These are phyloP conservation scores for Xyrichtys novacula DNA, from an alignment of 2,797 vertebrate species.

Conservation along the genomic window DNA sequence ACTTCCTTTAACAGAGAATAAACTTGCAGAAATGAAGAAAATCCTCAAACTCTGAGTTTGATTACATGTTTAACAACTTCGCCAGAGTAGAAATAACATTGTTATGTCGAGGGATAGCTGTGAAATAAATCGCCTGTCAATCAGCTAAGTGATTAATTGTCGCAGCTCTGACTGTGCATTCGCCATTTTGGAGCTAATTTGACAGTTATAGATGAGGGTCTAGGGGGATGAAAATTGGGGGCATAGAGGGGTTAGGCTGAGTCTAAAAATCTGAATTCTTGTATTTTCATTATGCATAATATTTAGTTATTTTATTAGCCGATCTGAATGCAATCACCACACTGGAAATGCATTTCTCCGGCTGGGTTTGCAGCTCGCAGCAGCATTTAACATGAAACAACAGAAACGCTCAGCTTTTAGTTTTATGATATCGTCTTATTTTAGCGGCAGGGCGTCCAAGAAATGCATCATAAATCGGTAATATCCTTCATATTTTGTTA, in stretches of 20 bases:
- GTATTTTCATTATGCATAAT: background rate
- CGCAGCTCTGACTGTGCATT: background rate
- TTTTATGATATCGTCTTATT: background rate
- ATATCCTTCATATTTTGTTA: constrained; percentile 3
- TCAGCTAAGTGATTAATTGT: constrained; percentile 4
- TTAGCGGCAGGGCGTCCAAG: background rate
- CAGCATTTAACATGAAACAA: background rate
- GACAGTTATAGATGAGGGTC: background rate
- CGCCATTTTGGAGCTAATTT: background rate
- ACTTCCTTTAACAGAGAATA: background rate
- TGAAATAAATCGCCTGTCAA: background rate
- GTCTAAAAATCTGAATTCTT: background rate
- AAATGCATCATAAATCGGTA: background rate
- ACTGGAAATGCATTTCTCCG: background rate
- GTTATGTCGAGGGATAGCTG: background rate
- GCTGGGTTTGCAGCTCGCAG: background rate
- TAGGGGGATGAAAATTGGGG: background rate
- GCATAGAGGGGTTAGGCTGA: background rate
- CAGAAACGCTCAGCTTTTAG: background rate
- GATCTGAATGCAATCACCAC: background rate
- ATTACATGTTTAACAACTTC: background rate
- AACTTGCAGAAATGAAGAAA: background rate
- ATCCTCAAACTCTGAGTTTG: background rate
- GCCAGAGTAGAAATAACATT: background rate
- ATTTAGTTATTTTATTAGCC: background rate